Evolutionary conservation across 1,140 invertebrate species (phyloP), one percentile per base, ranked within the genome.

Genomic region (Paraescarpia echinospica): DNA sequence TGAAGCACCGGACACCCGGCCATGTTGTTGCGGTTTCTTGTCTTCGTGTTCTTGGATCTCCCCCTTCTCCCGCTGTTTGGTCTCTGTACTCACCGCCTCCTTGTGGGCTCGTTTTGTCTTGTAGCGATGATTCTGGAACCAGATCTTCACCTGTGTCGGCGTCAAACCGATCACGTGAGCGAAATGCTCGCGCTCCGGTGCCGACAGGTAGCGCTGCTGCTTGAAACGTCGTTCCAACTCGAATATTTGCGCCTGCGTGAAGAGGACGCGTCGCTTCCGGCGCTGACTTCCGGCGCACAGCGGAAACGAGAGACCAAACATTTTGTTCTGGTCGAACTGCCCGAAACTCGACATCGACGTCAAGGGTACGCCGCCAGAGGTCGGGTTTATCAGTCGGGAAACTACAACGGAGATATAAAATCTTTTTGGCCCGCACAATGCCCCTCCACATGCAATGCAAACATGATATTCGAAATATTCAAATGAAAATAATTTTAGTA

Each of bases 171-270:
- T 94, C 94, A 99, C 97, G 89, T 97, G 98, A 0, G 99, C 99
- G 90, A 99, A 96, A 95, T 99, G 98, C 96, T 99, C 99, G n/a
- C 99, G 96, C 96, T 99, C 99, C 0, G 98, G 98, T 0, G 99
- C 99, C 31, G 98, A 99, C 27, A 99, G 96, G 95, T 99, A 99
- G 92, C 98, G 97, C 95, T 99, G 99, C 95, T 99, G 98, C 34
- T 98, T 97, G 96, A 99, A 99, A 91, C 99, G 97, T 94, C 99
- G 97, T 95, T 99, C 99, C 93, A 99, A 95, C 95, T 99, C 99
- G 96, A 90, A 93, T n/a, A 93, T 93, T 59, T 93, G 93, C 89
- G 93, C 93, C 91, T 93, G 93, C 89, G 93, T 93, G 90, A 93
- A 93, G 18, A 93, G 92, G 33, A 93, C 92, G 27, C 93, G 88